Evolutionary conservation across 2,888 invertebrate species (phyloP).

Genomic region (Eubasilissa splendida): DNA sequence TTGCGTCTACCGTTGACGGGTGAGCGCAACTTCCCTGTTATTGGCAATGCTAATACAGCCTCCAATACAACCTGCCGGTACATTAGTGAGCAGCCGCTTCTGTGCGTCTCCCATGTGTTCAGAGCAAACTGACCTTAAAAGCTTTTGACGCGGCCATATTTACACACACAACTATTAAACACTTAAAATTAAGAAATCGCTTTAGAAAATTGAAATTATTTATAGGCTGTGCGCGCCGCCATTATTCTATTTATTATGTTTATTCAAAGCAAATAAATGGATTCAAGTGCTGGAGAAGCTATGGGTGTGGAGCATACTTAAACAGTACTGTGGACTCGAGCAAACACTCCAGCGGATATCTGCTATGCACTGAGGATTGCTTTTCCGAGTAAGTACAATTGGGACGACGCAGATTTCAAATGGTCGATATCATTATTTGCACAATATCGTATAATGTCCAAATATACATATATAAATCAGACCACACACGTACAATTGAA

Average conservation of each 20-base stretch:
- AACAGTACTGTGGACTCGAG: neutral
- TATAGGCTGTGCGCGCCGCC: conserved; percentile 47
- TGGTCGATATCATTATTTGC: neutral
- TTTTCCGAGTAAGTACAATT: conserved; percentile 16
- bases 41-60: conserved; percentile 33
- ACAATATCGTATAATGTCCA: neutral
- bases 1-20: conserved; percentile 28
- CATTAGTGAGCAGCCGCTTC: conserved; percentile 18
- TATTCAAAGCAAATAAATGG: conserved; percentile 47
- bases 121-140: conserved; percentile 58
- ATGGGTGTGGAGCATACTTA: conserved; percentile 30
- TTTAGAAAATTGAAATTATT: conserved; percentile 57
- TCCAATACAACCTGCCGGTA: neutral
- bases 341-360: conserved; percentile 41
- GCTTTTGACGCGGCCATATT: conserved; percentile 58
- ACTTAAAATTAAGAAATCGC: conserved; percentile 58
- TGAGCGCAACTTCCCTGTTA: conserved; percentile 30
- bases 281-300: conserved; percentile 36
- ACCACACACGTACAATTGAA: too few relatives aligned
- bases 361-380: conserved; percentile 10
- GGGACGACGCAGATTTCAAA: conserved; percentile 4
- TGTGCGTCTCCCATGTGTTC: conserved; percentile 47
- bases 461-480: neutral
- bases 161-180: conserved; percentile 56
- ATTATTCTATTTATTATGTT: conserved; percentile 57